Conservation (phyloP, 2,888 invertebrate genomes). For the Cepaea hortensis region DNA sequence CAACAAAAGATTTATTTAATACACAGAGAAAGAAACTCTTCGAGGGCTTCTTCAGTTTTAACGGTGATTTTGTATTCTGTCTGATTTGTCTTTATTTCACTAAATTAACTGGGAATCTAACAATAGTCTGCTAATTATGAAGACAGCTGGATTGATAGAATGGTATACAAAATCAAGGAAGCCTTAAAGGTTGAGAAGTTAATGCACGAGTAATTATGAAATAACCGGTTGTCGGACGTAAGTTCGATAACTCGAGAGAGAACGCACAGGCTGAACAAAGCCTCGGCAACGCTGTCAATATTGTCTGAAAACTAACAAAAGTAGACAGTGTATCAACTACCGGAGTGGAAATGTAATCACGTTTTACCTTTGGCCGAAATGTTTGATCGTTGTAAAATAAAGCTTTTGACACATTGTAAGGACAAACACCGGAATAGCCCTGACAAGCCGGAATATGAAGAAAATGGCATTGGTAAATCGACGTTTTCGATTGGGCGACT, state of each 20-base stretch:
- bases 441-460: conserved; percentile 38
- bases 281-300: not conserved
- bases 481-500: conserved; percentile 16
- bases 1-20: too few species aligned
- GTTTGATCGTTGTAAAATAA: conserved; percentile 23
- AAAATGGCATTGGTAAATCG: conserved; percentile 32
- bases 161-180: not conserved
- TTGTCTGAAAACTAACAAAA: conserved; percentile 19
- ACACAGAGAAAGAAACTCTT: too few species aligned
- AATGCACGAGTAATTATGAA: conserved; percentile 12
- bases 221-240: not conserved
- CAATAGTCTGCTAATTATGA: not conserved
- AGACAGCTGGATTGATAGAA: not conserved
- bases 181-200: not conserved
- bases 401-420: conserved; percentile 44
- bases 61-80: too few species aligned
- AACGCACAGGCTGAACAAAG: conserved; percentile 13
- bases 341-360: conserved; percentile 14
- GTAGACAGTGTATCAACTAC: conserved; percentile 36
- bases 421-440: conserved; percentile 34
- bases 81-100: too few species aligned
- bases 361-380: conserved; percentile 20
- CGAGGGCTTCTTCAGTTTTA: too few species aligned
- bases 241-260: conserved; percentile 12
- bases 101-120: not conserved